Conservation (phyloP, 2,113 vertebrate genomes). For the Leptobrachium leishanense region DNA sequence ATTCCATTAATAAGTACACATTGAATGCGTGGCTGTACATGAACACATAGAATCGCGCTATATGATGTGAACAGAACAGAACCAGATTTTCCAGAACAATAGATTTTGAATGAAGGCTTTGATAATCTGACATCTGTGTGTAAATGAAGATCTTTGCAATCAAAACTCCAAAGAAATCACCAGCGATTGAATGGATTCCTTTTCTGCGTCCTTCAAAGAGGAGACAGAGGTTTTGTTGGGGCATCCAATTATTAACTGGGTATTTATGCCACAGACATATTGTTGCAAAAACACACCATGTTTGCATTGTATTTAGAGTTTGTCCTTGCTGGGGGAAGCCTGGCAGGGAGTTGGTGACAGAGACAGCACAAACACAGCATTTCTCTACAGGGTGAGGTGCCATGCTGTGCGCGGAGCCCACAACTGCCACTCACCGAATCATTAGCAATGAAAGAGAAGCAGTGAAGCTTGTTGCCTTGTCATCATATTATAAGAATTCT, state of each 20-base stretch:
- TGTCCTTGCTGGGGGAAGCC: slow-evolving; percentile 52
- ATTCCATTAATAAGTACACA: too few species aligned
- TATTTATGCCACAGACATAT: not conserved
- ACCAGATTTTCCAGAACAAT: not conserved
- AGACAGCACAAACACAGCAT: slow-evolving; percentile 52
- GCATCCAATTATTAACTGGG: not conserved
- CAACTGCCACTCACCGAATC: slow-evolving; percentile 73
- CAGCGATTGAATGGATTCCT: not conserved
- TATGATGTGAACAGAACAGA: slow-evolving; percentile 11
- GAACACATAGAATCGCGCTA: not conserved
- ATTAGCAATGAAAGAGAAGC: slow-evolving; percentile 68
- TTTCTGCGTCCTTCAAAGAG: not conserved
- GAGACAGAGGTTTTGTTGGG: not conserved
- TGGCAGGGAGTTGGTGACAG: slow-evolving; percentile 51
- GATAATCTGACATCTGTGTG: slow-evolving; percentile 18
- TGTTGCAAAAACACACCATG: not conserved
- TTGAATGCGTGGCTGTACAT: not conserved
- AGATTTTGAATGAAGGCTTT: slow-evolving; percentile 15
- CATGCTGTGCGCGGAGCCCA: slow-evolving; percentile 63
- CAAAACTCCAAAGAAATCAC: not conserved
- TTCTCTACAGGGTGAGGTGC: slow-evolving; percentile 54
- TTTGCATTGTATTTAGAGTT: slow-evolving; percentile 29
- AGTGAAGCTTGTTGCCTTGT: slow-evolving; percentile 65
- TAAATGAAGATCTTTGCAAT: rapidly evolving
- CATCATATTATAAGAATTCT: slow-evolving; percentile 65